Conservation (phyloP, 2,113 vertebrate genomes). For the Anguilla rostrata region DNA sequence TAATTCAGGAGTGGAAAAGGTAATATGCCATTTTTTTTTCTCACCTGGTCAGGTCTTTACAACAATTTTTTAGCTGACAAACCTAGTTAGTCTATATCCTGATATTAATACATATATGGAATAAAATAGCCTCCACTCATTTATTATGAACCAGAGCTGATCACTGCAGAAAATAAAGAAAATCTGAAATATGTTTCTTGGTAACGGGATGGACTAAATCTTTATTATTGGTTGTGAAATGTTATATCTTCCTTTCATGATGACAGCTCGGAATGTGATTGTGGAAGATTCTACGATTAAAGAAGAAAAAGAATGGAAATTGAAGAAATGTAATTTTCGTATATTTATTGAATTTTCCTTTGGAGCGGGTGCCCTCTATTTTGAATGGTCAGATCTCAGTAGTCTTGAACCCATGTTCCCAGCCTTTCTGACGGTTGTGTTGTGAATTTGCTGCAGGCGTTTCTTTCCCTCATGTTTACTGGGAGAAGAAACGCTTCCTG, state of each 20-base stretch:
- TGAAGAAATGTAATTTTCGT: not conserved
- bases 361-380: not conserved
- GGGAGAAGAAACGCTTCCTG: conserved; percentile 33
- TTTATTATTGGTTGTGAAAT: not conserved
- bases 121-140: not conserved
- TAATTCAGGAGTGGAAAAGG: conserved; percentile 37
- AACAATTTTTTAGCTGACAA: not conserved
- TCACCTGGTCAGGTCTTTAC: not conserved
- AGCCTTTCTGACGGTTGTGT: not conserved
- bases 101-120: not conserved
- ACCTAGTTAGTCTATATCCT: not conserved
- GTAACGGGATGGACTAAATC: not conserved
- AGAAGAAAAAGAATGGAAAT: not conserved
- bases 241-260: not conserved
- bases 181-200: not conserved
- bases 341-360: conserved; percentile 3
- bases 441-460: not conserved
- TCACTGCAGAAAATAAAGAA: not conserved
- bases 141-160: not conserved
- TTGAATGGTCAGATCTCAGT: not conserved
- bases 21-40: conserved; percentile 29
- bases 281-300: not conserved
- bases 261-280: not conserved
- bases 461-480: not conserved
- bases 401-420: not conserved